Evolutionary conservation across 2,797 vertebrate species (phyloP).

Genomic region (Arremon aurantiirostris): DNA sequence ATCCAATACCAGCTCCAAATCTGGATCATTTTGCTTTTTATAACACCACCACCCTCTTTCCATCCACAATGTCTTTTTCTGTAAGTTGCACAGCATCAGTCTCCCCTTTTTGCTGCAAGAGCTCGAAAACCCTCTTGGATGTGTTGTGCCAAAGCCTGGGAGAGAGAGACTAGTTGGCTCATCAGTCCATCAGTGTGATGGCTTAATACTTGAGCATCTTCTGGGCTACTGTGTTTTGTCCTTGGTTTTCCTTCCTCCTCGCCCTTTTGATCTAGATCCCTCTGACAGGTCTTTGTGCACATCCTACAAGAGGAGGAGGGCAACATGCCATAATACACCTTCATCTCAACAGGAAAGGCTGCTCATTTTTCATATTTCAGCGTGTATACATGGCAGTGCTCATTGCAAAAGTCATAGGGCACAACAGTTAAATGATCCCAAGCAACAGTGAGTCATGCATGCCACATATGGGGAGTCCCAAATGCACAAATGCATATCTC

Average conservation of each 20-base stretch:
- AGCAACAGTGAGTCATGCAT: constrained; percentile 17
- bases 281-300: neutral
- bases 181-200: neutral
- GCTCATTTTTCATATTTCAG: neutral
- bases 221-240: neutral
- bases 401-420: neutral
- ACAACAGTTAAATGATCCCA: neutral
- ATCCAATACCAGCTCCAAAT: neutral
- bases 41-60: neutral
- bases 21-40: neutral
- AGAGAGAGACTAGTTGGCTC: neutral
- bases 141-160: neutral
- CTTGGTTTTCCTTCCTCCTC: neutral
- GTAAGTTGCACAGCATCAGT: neutral
- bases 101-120: neutral
- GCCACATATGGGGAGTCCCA: neutral
- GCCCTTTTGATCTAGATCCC: neutral
- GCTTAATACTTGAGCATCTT: neutral
- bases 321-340: neutral
- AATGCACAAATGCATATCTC: neutral
- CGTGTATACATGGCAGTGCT: neutral
- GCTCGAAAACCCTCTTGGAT: neutral
- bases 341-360: neutral
- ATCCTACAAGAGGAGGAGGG: neutral
- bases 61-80: neutral